These are phyloP conservation scores for Drosophila varians DNA, from an alignment of 1,140 invertebrate species.

Conservation along the genomic window DNA sequence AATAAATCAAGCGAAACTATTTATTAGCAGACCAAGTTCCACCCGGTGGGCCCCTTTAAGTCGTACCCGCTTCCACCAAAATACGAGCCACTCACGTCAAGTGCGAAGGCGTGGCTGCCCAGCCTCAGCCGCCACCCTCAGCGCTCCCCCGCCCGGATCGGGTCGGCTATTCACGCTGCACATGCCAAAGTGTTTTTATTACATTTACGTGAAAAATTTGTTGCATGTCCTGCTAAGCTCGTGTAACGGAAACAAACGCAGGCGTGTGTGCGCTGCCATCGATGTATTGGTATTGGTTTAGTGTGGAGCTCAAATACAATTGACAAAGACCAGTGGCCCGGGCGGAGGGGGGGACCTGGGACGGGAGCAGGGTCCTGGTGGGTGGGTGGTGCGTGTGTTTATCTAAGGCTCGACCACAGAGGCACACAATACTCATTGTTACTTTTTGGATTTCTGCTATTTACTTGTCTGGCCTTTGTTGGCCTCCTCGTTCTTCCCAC, in stretches of 20 bases:
- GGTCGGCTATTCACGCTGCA: slow-evolving; percentile 38
- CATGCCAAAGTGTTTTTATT: slow-evolving; percentile 79
- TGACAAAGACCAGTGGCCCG: slow-evolving; percentile 62
- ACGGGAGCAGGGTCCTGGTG: neutral
- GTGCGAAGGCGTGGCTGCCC: slow-evolving; percentile 40
- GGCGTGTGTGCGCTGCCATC: slow-evolving; percentile 5
- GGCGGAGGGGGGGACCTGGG: no score
- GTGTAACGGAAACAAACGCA: slow-evolving; percentile 55
- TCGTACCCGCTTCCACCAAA: slow-evolving; percentile 11
- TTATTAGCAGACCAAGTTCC: slow-evolving; percentile 53
- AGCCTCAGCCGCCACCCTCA: neutral
- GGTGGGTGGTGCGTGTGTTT: slow-evolving; percentile 60
- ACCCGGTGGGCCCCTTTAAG: neutral
- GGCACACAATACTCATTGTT: slow-evolving; percentile 70
- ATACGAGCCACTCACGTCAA: slow-evolving; percentile 40
- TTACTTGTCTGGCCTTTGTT: slow-evolving; percentile 66
- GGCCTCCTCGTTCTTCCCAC: slow-evolving; percentile 4
- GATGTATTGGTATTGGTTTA: slow-evolving; percentile 64
- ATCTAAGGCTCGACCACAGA: slow-evolving; percentile 59
- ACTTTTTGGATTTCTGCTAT: slow-evolving; percentile 54
- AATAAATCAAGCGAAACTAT: slow-evolving; percentile 75
- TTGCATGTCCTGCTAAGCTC: slow-evolving; percentile 69
- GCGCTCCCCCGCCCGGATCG: no score
- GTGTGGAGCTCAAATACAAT: slow-evolving; percentile 44
- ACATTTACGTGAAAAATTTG: slow-evolving; percentile 83